Conservation (phyloP, 1,140 invertebrate genomes). For the Hypothenemus hampei region DNA sequence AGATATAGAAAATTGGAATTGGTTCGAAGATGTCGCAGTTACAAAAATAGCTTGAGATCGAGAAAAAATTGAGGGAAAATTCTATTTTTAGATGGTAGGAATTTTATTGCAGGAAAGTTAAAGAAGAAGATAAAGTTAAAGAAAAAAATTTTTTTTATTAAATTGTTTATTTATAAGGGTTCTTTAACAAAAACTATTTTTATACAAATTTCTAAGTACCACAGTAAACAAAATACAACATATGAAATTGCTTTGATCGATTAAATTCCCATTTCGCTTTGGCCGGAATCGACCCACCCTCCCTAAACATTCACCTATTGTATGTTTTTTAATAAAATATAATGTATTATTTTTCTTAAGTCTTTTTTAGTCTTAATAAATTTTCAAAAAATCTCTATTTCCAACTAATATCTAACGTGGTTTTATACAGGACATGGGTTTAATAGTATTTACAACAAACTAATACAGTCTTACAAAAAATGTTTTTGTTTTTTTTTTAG, state of each 20-base stretch:
- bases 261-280: background rate
- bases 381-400: conserved; percentile 3
- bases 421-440: conserved; percentile 1
- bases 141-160: no score
- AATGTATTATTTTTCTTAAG: background rate
- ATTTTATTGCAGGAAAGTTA: no score
- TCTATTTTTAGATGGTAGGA: background rate
- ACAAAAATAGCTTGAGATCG: conserved; percentile 33
- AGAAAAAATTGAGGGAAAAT: conserved; percentile 7
- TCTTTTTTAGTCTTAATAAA: conserved; percentile 7
- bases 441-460: background rate
- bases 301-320: background rate
- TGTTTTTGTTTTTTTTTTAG: background rate
- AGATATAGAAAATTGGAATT: conserved; percentile 71
- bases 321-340: conserved; percentile 5
- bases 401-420: background rate
- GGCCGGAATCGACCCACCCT: background rate
- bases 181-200: background rate
- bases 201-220: background rate
- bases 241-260: no score
- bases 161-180: background rate
- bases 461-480: conserved; percentile 3
- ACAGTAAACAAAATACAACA: background rate
- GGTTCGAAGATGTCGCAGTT: conserved; percentile 58
- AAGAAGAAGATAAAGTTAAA: no score